A percentile compares a stretch with the other conserved stretches of the same genome.
Conservation (phyloP, 2,797 vertebrate species). For the Poecilia wingei region DNA sequence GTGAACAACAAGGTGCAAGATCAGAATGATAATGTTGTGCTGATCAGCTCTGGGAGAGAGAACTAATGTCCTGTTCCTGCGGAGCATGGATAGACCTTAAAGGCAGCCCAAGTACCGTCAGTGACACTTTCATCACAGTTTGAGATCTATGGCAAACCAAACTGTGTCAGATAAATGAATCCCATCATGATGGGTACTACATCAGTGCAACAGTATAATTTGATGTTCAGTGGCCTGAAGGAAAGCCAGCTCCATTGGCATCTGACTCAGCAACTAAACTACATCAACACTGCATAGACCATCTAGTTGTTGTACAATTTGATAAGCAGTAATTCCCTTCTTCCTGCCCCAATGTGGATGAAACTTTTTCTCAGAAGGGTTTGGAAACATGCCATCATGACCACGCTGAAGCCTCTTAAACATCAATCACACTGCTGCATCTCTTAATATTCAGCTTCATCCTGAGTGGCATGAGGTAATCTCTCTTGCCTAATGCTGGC, state of each 20-base stretch:
- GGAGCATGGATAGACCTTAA: not conserved
- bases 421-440: conserved; percentile 33
- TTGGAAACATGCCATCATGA: conserved; percentile 23
- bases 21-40: not conserved
- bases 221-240: not conserved
- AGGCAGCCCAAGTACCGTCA: not conserved
- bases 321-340: conserved; percentile 9
- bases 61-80: not conserved
- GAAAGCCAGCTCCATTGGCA: not conserved
- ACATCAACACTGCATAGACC: not conserved
- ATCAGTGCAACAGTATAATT: not conserved
- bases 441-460: conserved; percentile 19
- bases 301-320: conserved; percentile 9
- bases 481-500: not conserved
- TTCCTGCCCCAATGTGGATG: conserved; percentile 38
- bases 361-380: conserved; percentile 8
- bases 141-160: not conserved
- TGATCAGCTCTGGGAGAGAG: not conserved
- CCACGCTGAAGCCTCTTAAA: conserved; percentile 15
- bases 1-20: not conserved
- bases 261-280: not conserved
- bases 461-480: conserved; percentile 3
- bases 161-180: conserved; percentile 6
- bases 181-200: not conserved
- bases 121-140: not conserved